Evolutionary conservation across 2,113 vertebrate species (phyloP).

Genomic region (Protobothrops flavoviridis): DNA sequence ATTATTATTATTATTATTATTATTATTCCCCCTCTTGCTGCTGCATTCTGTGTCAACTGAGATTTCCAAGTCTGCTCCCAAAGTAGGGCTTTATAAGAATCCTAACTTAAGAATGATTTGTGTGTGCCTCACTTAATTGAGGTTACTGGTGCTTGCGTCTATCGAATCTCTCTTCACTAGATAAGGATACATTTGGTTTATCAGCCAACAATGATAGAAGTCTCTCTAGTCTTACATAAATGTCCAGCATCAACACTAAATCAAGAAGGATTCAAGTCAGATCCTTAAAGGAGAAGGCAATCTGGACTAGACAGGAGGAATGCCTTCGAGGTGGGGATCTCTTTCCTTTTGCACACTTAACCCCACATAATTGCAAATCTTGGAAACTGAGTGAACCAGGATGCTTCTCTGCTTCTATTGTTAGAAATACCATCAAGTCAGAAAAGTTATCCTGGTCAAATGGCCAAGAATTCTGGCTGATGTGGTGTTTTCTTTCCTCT

Average conservation of each 20-base stretch:
- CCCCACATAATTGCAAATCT: not conserved
- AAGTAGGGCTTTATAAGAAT: not conserved
- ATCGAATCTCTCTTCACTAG: not conserved
- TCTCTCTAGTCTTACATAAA: not conserved
- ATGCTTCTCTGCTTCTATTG: not conserved
- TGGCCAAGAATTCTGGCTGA: not conserved
- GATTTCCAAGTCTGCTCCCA: not conserved
- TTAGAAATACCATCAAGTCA: not conserved
- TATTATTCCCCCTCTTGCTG: not conserved
- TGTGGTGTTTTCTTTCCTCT: not conserved
- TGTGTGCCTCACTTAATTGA: not conserved
- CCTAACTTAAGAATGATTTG: not conserved
- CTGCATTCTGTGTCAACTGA: no score
- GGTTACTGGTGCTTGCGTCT: not conserved
- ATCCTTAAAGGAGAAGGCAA: not conserved
- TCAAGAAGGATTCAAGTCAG: not conserved
- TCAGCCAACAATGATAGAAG: not conserved
- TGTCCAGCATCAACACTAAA: not conserved
- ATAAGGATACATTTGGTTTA: not conserved
- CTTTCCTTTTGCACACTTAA: not conserved
- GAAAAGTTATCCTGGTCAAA: not conserved
- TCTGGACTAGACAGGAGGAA: not conserved
- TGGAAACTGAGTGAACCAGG: not conserved
- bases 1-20: no score
- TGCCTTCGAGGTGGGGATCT: not conserved